Evolutionary conservation across 2,797 vertebrate genomes (phyloP).

Genomic region (Gadopsis marmoratus): DNA sequence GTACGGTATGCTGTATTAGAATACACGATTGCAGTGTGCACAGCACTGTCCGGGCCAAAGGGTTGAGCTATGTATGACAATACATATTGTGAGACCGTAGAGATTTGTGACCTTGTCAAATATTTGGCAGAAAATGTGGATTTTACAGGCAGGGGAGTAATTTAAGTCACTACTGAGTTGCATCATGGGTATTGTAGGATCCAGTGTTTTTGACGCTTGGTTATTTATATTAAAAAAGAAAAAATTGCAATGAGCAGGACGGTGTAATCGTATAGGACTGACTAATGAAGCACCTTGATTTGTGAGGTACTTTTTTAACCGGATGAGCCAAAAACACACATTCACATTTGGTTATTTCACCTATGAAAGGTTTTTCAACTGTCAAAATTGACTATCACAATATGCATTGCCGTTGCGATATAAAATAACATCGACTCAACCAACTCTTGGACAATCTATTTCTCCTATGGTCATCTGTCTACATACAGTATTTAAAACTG

Average conservation of each 20-base stretch:
- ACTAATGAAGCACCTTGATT: not conserved
- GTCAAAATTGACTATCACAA: not conserved
- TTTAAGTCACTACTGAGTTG: not conserved
- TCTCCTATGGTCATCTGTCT: not conserved
- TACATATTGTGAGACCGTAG: not conserved
- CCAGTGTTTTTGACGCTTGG: not conserved
- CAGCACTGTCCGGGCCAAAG: not conserved
- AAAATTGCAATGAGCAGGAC: not conserved
- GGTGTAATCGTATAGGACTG: too few species aligned
- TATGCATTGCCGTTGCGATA: not conserved
- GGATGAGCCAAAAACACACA: not conserved
- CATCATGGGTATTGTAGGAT: not conserved
- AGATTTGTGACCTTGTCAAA: not conserved
- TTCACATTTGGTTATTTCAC: not conserved
- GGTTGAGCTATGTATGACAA: not conserved
- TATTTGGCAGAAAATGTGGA: too few species aligned
- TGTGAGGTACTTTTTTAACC: not conserved
- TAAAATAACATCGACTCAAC: not conserved
- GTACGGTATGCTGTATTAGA: not conserved
- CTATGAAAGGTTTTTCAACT: not conserved
- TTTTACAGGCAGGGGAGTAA: not conserved
- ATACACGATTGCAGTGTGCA: constrained; percentile 1
- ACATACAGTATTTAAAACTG: not conserved
- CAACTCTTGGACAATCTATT: not conserved
- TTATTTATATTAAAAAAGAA: too few species aligned